phyloP scores from a whole-genome alignment of 2,113 vertebrate genomes.

The Rhinichthys klamathensis region DNA sequence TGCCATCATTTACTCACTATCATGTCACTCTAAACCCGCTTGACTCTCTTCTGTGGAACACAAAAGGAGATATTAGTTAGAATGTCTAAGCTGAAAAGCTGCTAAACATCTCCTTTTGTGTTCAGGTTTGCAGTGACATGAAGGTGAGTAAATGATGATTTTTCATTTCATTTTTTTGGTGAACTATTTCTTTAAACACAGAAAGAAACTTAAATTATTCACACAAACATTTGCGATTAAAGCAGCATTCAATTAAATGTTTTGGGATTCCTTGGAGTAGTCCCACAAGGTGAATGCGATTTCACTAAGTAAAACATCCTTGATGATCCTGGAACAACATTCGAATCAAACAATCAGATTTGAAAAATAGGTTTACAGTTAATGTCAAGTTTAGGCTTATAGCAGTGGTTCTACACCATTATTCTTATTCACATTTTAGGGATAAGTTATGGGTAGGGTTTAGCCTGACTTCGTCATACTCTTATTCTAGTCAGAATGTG shows the following conservation, averaged over 20 bases:
- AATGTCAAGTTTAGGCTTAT: no score
- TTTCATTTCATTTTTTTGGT: background rate
- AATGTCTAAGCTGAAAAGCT: background rate
- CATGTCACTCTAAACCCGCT: background rate
- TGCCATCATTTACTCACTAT: background rate
- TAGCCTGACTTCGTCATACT: no score
- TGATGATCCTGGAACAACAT: no score
- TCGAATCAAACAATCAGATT: no score
- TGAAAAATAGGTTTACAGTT: no score
- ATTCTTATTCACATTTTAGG: no score
- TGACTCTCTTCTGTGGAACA: background rate
- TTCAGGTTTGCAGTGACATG: background rate
- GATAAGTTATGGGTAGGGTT: no score
- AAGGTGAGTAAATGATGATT: background rate
- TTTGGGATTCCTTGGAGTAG: background rate
- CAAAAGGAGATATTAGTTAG: background rate
- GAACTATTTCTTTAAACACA: background rate
- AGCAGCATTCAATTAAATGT: background rate
- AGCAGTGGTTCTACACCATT: no score
- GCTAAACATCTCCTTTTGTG: background rate
- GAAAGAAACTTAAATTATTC: background rate
- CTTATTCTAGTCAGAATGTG: no score
- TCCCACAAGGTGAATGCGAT: background rate
- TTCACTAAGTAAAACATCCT: no score
- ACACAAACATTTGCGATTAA: background rate